Conservation (phyloP, 1,140 invertebrate genomes). For the Cydia pomonella region DNA sequence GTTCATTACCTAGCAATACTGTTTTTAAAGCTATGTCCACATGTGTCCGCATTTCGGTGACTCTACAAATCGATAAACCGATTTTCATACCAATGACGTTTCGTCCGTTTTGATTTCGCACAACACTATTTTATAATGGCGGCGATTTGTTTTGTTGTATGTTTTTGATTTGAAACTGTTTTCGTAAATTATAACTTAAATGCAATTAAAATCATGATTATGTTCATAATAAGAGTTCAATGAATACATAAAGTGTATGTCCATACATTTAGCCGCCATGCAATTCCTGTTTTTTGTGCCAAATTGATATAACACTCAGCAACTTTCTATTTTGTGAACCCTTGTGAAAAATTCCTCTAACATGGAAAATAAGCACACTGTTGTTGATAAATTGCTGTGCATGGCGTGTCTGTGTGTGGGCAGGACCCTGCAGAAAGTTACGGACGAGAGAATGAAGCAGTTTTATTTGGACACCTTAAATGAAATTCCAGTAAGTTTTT, state of each 20-base stretch:
- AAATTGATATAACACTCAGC: not conserved
- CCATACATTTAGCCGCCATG: not conserved
- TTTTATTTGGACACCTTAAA: conserved; percentile 59
- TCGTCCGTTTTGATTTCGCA: no score
- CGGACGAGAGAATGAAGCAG: conserved; percentile 50
- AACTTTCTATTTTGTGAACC: conserved; percentile 1
- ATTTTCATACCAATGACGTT: conserved; percentile 1
- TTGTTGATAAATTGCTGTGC: conserved; percentile 53
- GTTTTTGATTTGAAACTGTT: conserved; percentile 29
- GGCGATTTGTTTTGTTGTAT: conserved; percentile 43
- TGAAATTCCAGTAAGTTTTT: conserved; percentile 65
- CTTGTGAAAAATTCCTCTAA: conserved; percentile 32
- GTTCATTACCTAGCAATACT: not conserved
- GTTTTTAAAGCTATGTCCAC: conserved; percentile 1
- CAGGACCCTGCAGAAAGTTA: conserved; percentile 47
- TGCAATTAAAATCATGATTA: not conserved
- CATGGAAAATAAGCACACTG: conserved; percentile 55
- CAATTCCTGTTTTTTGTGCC: not conserved
- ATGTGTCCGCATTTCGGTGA: not conserved
- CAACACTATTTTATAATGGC: conserved; percentile 41
- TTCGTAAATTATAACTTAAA: conserved; percentile 1
- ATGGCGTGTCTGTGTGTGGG: conserved; percentile 65
- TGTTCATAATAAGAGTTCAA: not conserved
- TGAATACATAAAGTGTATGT: not conserved
- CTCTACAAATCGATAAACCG: conserved; percentile 23